Percentiles rank a stretch among this genome's conserved stretches.
Evolutionary conservation across 2,797 vertebrate species (phyloP).

Genomic region (Coranthus polyacanthus): DNA sequence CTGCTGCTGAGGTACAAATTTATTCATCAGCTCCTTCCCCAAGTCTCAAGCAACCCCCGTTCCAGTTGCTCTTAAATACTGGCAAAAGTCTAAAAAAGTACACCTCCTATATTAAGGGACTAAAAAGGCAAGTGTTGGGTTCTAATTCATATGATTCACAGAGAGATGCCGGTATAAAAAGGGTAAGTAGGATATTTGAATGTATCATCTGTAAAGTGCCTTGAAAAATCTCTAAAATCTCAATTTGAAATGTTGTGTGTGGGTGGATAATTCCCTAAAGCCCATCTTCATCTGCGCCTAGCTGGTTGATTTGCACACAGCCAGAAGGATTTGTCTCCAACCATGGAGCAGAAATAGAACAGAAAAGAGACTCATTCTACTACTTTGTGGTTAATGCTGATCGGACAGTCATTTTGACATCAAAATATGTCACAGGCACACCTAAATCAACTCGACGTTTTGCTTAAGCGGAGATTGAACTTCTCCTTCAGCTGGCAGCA

Average conservation of each 20-base stretch:
- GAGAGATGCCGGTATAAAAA: constrained; percentile 15
- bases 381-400: constrained; percentile 22
- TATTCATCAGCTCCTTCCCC: too few relatives aligned
- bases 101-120: constrained; percentile 24
- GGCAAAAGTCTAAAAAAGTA: neutral
- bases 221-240: constrained; percentile 68
- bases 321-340: constrained; percentile 65
- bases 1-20: too few relatives aligned
- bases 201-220: constrained; percentile 60
- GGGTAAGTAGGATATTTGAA: constrained; percentile 55
- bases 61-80: too few relatives aligned
- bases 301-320: constrained; percentile 65
- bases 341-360: constrained; percentile 61
- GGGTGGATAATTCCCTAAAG: constrained; percentile 72
- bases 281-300: constrained; percentile 66
- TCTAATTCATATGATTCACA: constrained; percentile 29
- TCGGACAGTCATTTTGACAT: constrained; percentile 22
- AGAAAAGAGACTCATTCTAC: constrained; percentile 30
- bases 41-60: too few relatives aligned
- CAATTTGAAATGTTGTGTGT: constrained; percentile 70
- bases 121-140: constrained; percentile 24
- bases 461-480: neutral
- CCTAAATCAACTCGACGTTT: neutral
- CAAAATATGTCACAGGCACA: constrained; percentile 1
- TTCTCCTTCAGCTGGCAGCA: neutral